Percentiles rank a stretch among this genome's conserved stretches.
These are phyloP conservation scores for Sesia bembeciformis DNA, from an alignment of 2,888 invertebrate genomes.

Conservation along the genomic window DNA sequence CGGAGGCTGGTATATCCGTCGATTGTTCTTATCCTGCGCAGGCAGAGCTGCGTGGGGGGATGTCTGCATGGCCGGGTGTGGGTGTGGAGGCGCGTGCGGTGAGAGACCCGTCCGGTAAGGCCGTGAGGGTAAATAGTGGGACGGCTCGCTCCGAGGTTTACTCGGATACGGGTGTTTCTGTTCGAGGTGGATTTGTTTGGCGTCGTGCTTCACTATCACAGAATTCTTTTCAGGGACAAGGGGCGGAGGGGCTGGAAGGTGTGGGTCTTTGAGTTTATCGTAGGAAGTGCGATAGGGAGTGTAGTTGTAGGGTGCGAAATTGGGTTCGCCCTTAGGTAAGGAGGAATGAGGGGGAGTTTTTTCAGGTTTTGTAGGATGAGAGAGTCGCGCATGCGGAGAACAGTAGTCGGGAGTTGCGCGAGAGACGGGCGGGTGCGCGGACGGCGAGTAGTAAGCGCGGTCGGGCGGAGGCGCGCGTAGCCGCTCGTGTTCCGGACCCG, in stretches of 20 bases:
- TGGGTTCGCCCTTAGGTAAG: slow-evolving; percentile 78
- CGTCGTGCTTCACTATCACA: slow-evolving; percentile 87
- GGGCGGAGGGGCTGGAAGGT: slow-evolving; percentile 79
- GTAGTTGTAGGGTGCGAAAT: slow-evolving; percentile 79
- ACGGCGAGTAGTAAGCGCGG: slow-evolving; percentile 34
- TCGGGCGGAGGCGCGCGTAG: slow-evolving; percentile 32
- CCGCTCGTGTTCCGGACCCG: slow-evolving; percentile 36
- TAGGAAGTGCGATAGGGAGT: slow-evolving; percentile 73
- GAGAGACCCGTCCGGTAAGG: slow-evolving; percentile 63
- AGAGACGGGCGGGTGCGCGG: slow-evolving; percentile 18
- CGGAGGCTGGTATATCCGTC: slow-evolving; percentile 52
- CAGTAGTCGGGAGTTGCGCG: slow-evolving; percentile 36
- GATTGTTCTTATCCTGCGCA: slow-evolving; percentile 34
- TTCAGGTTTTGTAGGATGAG: slow-evolving; percentile 39
- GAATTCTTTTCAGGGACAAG: slow-evolving; percentile 82
- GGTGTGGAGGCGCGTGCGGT: slow-evolving; percentile 72
- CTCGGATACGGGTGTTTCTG: slow-evolving; percentile 74
- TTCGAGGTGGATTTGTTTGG: slow-evolving; percentile 77
- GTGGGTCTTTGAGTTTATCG: slow-evolving; percentile 77
- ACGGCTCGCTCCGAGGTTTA: slow-evolving; percentile 72
- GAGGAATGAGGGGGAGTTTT: slow-evolving; percentile 42
- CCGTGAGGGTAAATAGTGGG: slow-evolving; percentile 71
- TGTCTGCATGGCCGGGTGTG: slow-evolving; percentile 61
- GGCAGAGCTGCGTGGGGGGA: slow-evolving; percentile 46
- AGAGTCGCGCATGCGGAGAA: slow-evolving; percentile 19